Evolutionary conservation across 2,888 invertebrate genomes (phyloP), one percentile per base, ranked within the genome.

Genomic region (Mesorhabditis sp.): DNA sequence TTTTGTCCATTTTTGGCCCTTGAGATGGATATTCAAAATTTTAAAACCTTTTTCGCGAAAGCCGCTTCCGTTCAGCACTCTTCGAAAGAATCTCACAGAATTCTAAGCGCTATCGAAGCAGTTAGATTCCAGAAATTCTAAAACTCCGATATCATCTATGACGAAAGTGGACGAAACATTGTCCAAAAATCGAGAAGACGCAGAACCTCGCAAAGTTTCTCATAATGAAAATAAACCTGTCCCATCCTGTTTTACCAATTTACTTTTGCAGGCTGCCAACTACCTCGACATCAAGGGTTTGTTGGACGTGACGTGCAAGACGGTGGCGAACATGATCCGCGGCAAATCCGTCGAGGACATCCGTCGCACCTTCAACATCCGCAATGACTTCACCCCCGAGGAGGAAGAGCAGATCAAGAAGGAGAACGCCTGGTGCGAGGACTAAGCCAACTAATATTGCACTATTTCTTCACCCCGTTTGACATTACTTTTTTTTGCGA

Each of bases 241-340:
- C 28, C 28, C 28, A 28, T 28, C 28, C 28, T 28, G 28, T 28
- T 28, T 28, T 28, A 28, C 28, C 28, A 28, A 28, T 28, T 28
- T 15, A 44, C 43, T 45, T 4, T 70, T 73, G 15, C 69, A 73
- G 73, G 78, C 78, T 45, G 78, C 78, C 58, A 78, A 78, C 72
- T 78, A 78, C 62, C 69, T 78, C 44, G 78, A 78, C 65, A 78
- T 78, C 71, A 76, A 76, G 67, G 84, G 84, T 44, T 89, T 98
- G 71, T 88, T 97, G 82, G 96, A 97, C 88, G 96, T 97, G 0
- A 95, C 96, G 0, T 98, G 97, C 88, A 98, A 98, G 88, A 88
- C 88, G n/a, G 88, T 89, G 64, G 89, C 89, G 68, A 89, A 89
- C 79, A 89, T 89, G 89, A 89, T 89, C 84, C 68, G 70, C 71